Evolutionary conservation across 2,888 invertebrate species (phyloP), one percentile per base, ranked within the genome.

Genomic region (Junonia oenone): DNA sequence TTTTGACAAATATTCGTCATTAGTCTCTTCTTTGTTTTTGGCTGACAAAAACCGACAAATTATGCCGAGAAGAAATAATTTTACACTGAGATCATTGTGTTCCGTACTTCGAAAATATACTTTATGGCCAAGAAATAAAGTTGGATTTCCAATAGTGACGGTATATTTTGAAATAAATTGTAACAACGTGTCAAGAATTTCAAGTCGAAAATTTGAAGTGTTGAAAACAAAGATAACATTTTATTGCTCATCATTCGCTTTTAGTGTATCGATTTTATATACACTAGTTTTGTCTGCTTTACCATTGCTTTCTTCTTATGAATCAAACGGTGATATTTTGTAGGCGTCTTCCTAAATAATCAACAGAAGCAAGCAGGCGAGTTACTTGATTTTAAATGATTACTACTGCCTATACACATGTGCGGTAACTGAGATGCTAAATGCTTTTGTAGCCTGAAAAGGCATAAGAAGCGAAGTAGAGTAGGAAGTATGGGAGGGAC

Each of bases 11-110:
- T 46, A 46, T 46, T 46, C 46, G 6, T 17, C 14, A 43, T 46
- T 29, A 29, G 9, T 13, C 17, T n/a, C 33, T 17, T 11, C 29
- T 15, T 46, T 46, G 46, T 46, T 33, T 46, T 31, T 31, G 17
- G 46, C 46, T 43, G 19, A 43, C 50, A 51, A 40, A 31, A 31
- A 26, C 29, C 26, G 11, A 15, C 46, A 22, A 46, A 46, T 46
- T 46, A 46, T 46, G 31, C 46, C 6, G 14, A 33, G 33, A 33
- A 15, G n/a, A 46, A 31, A 46, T 46, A 46, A 46, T 46, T 46
- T 45, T 15, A 29, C 27, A n/a, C 26, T n/a, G n/a, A 45, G 15
- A 3, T 2, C 14, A n/a, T 1, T 8, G 6, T 27, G 0, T 27
- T 2, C n/a, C 4, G 11, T n/a, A 9, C 9, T 14, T 9, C 11